Conservation (phyloP, 2,113 vertebrate species). For the Macroglossus sobrinus region DNA sequence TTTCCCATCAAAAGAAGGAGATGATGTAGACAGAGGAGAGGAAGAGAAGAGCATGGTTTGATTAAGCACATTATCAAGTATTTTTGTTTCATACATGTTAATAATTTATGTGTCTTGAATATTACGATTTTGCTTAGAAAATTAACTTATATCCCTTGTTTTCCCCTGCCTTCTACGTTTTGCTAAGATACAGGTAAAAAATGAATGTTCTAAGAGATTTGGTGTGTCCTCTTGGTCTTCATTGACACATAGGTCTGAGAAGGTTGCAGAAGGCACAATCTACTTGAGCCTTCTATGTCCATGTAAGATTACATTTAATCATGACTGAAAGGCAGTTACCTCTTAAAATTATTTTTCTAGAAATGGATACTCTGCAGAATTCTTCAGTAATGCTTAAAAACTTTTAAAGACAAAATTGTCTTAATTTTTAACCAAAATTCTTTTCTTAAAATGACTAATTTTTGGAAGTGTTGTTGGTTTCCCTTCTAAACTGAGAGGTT, state of each 20-base stretch:
- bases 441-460: background rate
- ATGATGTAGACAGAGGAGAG: background rate
- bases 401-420: background rate
- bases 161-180: background rate
- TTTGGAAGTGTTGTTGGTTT: background rate
- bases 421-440: constrained; percentile 2
- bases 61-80: background rate
- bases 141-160: background rate
- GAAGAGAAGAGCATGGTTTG: background rate
- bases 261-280: background rate
- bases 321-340: background rate
- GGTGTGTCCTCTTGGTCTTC: background rate
- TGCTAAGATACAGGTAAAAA: background rate
- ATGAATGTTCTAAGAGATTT: background rate
- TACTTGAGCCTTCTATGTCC: background rate
- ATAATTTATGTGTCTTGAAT: background rate
- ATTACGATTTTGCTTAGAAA: background rate
- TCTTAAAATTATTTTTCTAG: constrained; percentile 1
- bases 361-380: background rate
- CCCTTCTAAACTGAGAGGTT: background rate
- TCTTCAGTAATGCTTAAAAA: background rate
- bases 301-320: background rate
- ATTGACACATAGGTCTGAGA: background rate
- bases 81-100: background rate
- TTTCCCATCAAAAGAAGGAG: constrained; percentile 38